Base-by-base conservation (phyloP, 1,140 invertebrate species). In the Bombus affinis region DNA sequence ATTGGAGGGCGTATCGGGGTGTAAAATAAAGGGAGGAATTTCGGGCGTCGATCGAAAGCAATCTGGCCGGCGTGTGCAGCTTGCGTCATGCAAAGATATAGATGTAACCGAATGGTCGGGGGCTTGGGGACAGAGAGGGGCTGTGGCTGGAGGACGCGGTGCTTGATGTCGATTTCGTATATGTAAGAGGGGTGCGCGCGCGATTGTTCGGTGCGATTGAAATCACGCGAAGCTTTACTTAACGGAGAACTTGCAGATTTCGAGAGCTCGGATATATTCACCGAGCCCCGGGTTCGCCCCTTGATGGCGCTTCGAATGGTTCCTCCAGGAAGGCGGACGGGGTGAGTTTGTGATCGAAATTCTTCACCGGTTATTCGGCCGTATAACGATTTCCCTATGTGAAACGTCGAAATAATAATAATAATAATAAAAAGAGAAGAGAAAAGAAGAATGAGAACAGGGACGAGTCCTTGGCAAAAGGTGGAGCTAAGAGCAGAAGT, bases 211-310 rank as follows among this genome's bases (percentile, higher is more conserved):
- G n/a, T 0, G 75, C 75, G 62, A 70, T 86, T 90, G 86, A 86
- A 90, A 88, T 84, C 83, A 85, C 83, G 77, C 70, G 75, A 86
- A 82, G 71, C 72, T 84, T 84, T 79, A 84, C 83, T 85, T 85
- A 85, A 85, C 77, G 76, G 77, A 35, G 83, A 81, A 66, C 83
- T 85, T 81, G 78, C 70, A 71, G 78, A 81, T 81, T 68, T 85
- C 78, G 57, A 81, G 78, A 81, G 44, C 78, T 44, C 44, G 44
- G 83, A 73, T 81, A 74, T 62, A 65, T 80, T 59, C 74, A 15
- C 28, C 76, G 28, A 35, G 22, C 57, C 25, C 77, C 35, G 13
- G 35, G 25, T 22, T 44, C 22, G 15, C 22, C 37, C n/a, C 25
- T 80, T 66, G 66, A 74, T 80, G 42, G 32, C 70, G 57, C 35